These are phyloP conservation scores for Pteronotus mesoamericanus DNA, from an alignment of 2,797 vertebrate species.

Conservation along the genomic window DNA sequence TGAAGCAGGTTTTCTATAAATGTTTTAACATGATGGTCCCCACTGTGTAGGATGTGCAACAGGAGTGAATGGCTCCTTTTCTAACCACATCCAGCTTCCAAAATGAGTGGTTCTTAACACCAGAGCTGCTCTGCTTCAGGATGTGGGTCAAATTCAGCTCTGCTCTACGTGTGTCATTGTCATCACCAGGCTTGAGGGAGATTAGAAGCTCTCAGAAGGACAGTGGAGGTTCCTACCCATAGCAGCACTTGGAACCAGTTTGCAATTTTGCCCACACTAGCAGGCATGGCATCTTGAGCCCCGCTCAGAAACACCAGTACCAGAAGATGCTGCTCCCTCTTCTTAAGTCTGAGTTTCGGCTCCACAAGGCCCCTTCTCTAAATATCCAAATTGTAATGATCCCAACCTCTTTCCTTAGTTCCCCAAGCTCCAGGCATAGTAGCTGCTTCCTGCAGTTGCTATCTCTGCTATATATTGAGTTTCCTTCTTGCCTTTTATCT, in stretches of 20 bases:
- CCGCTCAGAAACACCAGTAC: neutral
- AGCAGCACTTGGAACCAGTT: neutral
- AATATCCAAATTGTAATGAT: neutral
- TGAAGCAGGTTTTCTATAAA: neutral
- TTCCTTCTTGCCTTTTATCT: neutral
- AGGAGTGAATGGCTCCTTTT: neutral
- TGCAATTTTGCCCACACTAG: neutral
- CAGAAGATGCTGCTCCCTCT: neutral
- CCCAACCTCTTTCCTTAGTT: neutral
- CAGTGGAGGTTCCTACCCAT: neutral
- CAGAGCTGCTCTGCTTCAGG: neutral
- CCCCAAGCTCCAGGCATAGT: neutral
- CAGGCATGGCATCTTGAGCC: neutral
- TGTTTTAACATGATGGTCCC: neutral
- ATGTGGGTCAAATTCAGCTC: neutral
- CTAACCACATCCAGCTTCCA: slow-evolving; percentile 17
- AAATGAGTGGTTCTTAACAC: neutral
- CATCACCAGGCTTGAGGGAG: neutral
- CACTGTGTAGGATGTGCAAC: neutral
- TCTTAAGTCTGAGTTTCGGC: slow-evolving; percentile 9
- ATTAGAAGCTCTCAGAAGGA: neutral
- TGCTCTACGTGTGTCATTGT: neutral
- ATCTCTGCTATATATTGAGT: neutral
- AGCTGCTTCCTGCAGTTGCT: neutral
- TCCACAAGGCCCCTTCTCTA: neutral